phyloP scores from a whole-genome alignment of 2,888 invertebrate species.

The Tenthredo amoena region DNA sequence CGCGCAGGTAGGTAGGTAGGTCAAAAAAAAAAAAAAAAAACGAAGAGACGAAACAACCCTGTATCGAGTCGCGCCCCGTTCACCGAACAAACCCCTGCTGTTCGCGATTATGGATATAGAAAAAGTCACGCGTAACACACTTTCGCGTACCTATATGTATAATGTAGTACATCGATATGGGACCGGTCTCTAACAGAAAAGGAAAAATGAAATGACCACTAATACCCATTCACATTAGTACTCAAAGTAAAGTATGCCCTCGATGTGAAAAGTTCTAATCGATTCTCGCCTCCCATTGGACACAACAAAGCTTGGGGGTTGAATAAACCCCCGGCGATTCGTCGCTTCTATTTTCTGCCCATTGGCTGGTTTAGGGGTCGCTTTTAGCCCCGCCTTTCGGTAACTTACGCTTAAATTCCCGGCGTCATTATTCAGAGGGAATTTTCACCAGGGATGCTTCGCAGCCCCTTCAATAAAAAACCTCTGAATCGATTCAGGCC shows the following conservation, averaged over 20 bases:
- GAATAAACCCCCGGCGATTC: slow-evolving; percentile 1
- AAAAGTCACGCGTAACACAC: slow-evolving; percentile 44
- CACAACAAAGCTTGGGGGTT: slow-evolving; percentile 53
- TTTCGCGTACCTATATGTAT: slow-evolving; percentile 18
- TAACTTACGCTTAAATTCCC: slow-evolving; percentile 52
- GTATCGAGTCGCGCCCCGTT: not conserved
- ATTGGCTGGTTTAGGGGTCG: slow-evolving; percentile 60
- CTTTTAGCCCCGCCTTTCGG: slow-evolving; percentile 60
- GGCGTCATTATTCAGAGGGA: not conserved
- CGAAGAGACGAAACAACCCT: slow-evolving; percentile 4
- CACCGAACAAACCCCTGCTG: not conserved
- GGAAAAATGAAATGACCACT: slow-evolving; percentile 72
- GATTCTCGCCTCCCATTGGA: slow-evolving; percentile 73
- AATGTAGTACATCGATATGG: not conserved
- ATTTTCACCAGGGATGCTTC: not conserved
- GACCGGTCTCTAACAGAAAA: slow-evolving; percentile 51
- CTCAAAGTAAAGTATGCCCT: slow-evolving; percentile 75
- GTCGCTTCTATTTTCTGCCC: not conserved
- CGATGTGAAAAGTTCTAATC: slow-evolving; percentile 74
- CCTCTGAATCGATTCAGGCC: not conserved
- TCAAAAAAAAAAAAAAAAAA: not conserved
- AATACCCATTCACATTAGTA: slow-evolving; percentile 76
- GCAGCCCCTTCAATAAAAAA: not conserved
- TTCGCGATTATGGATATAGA: not conserved
- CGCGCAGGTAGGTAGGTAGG: slow-evolving; percentile 36